Percentiles rank a stretch among this genome's conserved stretches.
Conservation (phyloP, 2,113 vertebrate species). For the Thalassoma bifasciatum region DNA sequence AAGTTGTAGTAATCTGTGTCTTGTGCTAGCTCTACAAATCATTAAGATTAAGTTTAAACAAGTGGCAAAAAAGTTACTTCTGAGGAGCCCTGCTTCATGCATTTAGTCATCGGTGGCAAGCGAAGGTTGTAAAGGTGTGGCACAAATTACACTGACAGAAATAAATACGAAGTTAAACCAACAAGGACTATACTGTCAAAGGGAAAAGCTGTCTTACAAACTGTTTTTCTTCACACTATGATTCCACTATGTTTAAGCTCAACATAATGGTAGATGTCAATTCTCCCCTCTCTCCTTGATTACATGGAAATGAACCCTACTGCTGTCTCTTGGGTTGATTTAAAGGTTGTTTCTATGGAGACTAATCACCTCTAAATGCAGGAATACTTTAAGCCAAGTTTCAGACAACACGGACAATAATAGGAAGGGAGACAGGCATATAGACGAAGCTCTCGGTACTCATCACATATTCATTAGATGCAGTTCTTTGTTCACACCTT, state of each 20-base stretch:
- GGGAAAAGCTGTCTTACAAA: not conserved
- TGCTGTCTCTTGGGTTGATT: conserved; percentile 3
- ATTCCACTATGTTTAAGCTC: not conserved
- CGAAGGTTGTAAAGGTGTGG: too few relatives aligned
- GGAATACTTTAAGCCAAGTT: not conserved
- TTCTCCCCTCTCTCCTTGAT: conserved; percentile 3
- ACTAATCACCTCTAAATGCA: conserved; percentile 14
- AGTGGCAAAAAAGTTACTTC: too few relatives aligned
- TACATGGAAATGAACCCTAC: conserved; percentile 19
- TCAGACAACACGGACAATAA: conserved; percentile 5
- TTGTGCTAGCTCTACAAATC: too few relatives aligned
- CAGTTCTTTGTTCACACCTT: conserved; percentile 32
- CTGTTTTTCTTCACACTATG: not conserved
- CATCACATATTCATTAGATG: conserved; percentile 45
- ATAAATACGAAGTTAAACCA: too few relatives aligned
- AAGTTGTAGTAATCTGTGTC: too few relatives aligned
- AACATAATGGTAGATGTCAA: not conserved
- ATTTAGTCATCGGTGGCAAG: too few relatives aligned
- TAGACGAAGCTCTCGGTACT: conserved; percentile 27
- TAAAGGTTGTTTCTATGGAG: conserved; percentile 31
- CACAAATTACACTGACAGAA: too few relatives aligned
- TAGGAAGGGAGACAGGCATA: not conserved
- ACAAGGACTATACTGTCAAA: too few relatives aligned
- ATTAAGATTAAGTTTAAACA: too few relatives aligned
- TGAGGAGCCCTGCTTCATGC: too few relatives aligned